These are phyloP conservation scores for Shargacucullia verbasci DNA, from an alignment of 2,888 invertebrate genomes.

Conservation along the genomic window DNA sequence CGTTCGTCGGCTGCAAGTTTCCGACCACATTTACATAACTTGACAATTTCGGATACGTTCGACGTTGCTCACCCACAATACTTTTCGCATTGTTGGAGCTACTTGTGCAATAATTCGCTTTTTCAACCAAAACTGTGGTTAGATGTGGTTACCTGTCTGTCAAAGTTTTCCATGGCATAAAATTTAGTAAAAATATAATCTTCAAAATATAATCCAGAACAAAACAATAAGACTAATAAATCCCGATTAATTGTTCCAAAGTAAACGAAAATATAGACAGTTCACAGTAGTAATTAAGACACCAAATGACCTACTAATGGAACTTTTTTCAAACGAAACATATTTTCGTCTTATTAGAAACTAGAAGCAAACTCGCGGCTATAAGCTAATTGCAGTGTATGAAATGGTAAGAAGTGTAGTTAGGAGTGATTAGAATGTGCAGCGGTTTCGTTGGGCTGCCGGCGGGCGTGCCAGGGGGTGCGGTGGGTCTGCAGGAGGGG, in stretches of 20 bases:
- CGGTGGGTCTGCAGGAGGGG: conserved; percentile 9
- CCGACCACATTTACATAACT: conserved; percentile 61
- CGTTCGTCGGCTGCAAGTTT: conserved; percentile 48
- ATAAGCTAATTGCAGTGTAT: conserved; percentile 32
- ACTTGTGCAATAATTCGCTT: conserved; percentile 37
- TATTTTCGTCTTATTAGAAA: not conserved
- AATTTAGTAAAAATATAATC: too few species aligned
- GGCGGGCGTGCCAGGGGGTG: conserved; percentile 7
- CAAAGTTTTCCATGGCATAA: too few species aligned
- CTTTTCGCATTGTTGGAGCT: conserved; percentile 35
- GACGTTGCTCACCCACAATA: conserved; percentile 45
- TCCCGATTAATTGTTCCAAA: too few species aligned
- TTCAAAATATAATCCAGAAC: too few species aligned
- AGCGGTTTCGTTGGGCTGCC: conserved; percentile 11
- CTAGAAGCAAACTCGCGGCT: conserved; percentile 1
- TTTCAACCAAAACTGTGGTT: not conserved
- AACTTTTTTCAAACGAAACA: not conserved
- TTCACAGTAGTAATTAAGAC: too few species aligned
- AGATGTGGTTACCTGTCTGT: too few species aligned
- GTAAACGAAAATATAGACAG: too few species aligned
- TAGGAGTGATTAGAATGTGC: conserved; percentile 51
- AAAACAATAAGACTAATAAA: too few species aligned
- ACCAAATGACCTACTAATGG: not conserved
- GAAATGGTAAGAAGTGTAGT: conserved; percentile 32
- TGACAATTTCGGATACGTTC: conserved; percentile 56